phyloP scores from a whole-genome alignment of 2,797 vertebrate species.

The Enteromius treurensis region DNA sequence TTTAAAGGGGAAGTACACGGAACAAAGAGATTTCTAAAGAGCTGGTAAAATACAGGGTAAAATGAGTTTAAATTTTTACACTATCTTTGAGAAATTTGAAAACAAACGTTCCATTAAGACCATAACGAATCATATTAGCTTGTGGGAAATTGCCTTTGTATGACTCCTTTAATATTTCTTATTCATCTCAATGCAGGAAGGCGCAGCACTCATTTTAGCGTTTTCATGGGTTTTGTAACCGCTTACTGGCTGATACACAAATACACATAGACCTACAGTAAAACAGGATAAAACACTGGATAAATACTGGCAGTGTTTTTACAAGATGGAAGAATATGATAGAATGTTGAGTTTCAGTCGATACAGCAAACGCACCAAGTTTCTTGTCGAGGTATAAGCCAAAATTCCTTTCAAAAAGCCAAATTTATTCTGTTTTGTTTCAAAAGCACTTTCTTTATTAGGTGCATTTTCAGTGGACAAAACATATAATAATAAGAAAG shows the following conservation, averaged over 20 bases:
- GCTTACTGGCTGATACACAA: background rate
- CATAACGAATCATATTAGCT: no score
- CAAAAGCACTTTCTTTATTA: no score
- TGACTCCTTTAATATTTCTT: background rate
- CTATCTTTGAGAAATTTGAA: no score
- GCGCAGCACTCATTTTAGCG: background rate
- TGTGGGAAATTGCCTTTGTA: no score
- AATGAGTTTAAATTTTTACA: no score
- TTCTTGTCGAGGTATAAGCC: background rate
- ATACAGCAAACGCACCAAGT: background rate
- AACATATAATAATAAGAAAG: no score
- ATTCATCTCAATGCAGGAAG: background rate
- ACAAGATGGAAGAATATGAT: background rate
- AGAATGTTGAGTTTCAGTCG: background rate
- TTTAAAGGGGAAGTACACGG: no score
- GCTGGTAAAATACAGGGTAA: no score
- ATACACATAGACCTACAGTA: background rate
- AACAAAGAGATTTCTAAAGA: no score
- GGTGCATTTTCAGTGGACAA: background rate
- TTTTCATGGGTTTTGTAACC: background rate
- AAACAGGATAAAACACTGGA: background rate
- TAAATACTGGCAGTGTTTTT: background rate
- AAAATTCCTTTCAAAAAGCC: background rate
- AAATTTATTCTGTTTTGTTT: background rate
- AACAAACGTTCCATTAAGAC: no score